Evolutionary conservation across 2,888 invertebrate species (phyloP), one percentile per base, ranked within the genome.

Genomic region (Automeris io): DNA sequence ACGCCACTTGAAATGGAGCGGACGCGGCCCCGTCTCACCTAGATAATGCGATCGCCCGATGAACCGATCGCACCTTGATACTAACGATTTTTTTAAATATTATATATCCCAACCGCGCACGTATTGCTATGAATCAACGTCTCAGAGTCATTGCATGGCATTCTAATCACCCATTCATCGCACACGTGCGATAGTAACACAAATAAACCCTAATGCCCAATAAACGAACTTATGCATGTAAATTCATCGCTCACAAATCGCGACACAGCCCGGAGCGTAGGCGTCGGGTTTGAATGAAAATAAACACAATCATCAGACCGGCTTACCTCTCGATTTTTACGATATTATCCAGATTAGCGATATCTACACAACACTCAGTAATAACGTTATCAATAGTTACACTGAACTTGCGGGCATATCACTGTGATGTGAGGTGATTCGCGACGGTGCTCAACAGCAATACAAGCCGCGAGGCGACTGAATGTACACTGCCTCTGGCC

Each of bases 141-240:
- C 63, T 56, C 47, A 42, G 33, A 44, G 45, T 50, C 57, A 49
- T 54, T 55, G 61, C 54, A 63, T 62, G 58, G 61, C 60, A 56
- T 58, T 61, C 68, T 76, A 76, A 78, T 78, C 76, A 67, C 66
- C 70, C 72, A 75, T 77, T 81, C 79, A 76, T 69, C 73, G 71
- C 71, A 66, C 77, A 78, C 77, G 70, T 70, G 55, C 66, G 72
- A 78, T 79, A 74, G 70, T 71, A 73, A 74, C 78, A 82, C 75
- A 80, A 81, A 82, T 77, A 77, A 68, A 66, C 62, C 69, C 68
- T 63, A 71, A 67, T 70, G 64, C 70, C 61, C 74, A 68, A 79
- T 82, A 81, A 83, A 83, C 82, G 81, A 79, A 78, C 74, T 73
- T 78, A 79, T 75, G 72, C 77, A 83, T 83, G 81, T 82, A 83